These are phyloP conservation scores for Ptiloglossa arizonensis DNA, from an alignment of 1,140 invertebrate species.

Conservation along the genomic window DNA sequence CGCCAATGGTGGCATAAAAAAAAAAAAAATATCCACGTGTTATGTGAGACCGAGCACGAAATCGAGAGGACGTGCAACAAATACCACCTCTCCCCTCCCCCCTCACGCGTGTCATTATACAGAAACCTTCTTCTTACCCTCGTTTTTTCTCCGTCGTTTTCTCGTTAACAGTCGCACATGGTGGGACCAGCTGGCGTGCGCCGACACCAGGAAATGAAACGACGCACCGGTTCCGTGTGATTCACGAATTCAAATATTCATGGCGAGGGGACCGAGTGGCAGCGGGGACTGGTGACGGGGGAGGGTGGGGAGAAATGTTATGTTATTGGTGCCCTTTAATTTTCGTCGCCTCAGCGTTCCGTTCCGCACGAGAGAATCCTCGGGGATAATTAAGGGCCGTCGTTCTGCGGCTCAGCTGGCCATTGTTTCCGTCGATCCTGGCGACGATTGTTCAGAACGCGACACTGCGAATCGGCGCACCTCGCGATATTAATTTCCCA, in stretches of 20 bases:
- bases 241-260: slow-evolving; percentile 76
- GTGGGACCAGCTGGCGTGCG: slow-evolving; percentile 62
- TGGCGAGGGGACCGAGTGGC: slow-evolving; percentile 21
- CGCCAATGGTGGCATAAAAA: no score
- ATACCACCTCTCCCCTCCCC: no score
- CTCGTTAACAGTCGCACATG: slow-evolving; percentile 61
- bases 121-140: slow-evolving; percentile 12
- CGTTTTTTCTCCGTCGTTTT: slow-evolving; percentile 33
- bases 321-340: slow-evolving; percentile 37
- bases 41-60: neutral
- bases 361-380: slow-evolving; percentile 33
- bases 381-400: slow-evolving; percentile 35
- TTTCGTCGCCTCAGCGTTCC: slow-evolving; percentile 5
- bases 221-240: slow-evolving; percentile 67
- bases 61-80: slow-evolving; percentile 56
- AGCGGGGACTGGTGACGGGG: no score
- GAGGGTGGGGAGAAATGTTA: slow-evolving; percentile 17
- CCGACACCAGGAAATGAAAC: slow-evolving; percentile 65
- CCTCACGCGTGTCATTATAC: slow-evolving; percentile 29
- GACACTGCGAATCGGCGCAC: neutral
- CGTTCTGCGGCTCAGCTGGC: neutral
- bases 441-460: neutral
- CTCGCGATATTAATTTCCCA: neutral
- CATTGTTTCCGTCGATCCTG: neutral
- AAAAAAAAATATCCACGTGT: no score